phyloP scores from a whole-genome alignment of 2,113 vertebrate species.

The Actenoides hombroni region DNA sequence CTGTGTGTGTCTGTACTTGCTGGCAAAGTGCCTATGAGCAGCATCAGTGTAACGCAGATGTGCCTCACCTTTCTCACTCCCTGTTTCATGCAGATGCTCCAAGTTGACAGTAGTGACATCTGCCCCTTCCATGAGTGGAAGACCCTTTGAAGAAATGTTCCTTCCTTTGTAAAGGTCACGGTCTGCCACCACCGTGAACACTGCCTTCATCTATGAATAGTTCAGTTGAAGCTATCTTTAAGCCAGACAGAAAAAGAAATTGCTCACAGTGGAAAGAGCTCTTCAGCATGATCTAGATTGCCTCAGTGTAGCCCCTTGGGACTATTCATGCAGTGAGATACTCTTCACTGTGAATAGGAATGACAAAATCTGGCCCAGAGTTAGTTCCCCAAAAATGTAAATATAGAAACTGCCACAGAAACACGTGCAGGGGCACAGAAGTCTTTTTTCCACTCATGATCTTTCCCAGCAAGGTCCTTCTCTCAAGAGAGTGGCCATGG shows the following conservation, averaged over 20 bases:
- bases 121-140: not conserved
- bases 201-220: not conserved
- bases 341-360: not conserved
- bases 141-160: not conserved
- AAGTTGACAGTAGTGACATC: not conserved
- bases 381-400: slow-evolving; percentile 1
- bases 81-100: not conserved
- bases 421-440: not conserved
- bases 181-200: not conserved
- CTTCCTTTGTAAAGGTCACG: not conserved
- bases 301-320: not conserved
- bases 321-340: not conserved
- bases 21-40: not conserved
- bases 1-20: not conserved
- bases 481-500: not conserved
- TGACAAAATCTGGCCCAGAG: slow-evolving; percentile 56
- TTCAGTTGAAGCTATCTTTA: not conserved
- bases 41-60: not conserved
- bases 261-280: not conserved
- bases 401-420: slow-evolving; percentile 37
- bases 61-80: not conserved
- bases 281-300: slow-evolving; percentile 5
- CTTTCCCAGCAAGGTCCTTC: not conserved
- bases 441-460: not conserved
- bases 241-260: slow-evolving; percentile 16